Percentiles rank a stretch among this genome's conserved stretches.
Evolutionary conservation across 92 coral and sea anemone species (phyloP).

Genomic region (Epizoanthus rinbou): DNA sequence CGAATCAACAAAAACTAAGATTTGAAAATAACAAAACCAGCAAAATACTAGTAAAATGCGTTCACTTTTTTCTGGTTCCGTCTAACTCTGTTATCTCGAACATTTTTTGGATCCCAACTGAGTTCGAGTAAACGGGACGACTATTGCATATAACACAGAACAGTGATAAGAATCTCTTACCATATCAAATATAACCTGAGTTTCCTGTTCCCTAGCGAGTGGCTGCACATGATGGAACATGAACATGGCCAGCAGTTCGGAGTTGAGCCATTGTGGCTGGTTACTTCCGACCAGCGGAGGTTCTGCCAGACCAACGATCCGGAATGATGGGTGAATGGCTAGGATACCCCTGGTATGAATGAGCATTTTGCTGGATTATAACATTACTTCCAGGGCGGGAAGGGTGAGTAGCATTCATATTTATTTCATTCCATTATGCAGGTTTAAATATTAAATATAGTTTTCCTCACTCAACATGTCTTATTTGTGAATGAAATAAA

Average conservation of each 20-base stretch:
- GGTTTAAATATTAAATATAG: not conserved
- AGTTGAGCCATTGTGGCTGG: conserved; percentile 94
- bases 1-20: no score
- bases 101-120: not conserved
- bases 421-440: no score
- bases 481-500: no score
- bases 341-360: conserved; percentile 65
- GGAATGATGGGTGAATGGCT: conserved; percentile 92
- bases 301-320: conserved; percentile 92
- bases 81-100: no score
- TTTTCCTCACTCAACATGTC: no score
- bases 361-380: not conserved
- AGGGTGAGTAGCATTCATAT: no score
- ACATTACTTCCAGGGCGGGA: no score
- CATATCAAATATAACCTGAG: conserved; percentile 83
- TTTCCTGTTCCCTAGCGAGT: conserved; percentile 79
- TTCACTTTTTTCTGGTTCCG: no score
- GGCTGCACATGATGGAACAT: conserved; percentile 89
- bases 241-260: conserved; percentile 90
- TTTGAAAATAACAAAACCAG: no score
- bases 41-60: no score
- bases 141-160: no score
- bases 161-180: conserved; percentile 41
- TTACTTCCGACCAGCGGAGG: conserved; percentile 85
- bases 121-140: no score